Evolutionary conservation across 1,140 invertebrate species (phyloP), one percentile per base, ranked within the genome.

Genomic region (Lucilia sericata): DNA sequence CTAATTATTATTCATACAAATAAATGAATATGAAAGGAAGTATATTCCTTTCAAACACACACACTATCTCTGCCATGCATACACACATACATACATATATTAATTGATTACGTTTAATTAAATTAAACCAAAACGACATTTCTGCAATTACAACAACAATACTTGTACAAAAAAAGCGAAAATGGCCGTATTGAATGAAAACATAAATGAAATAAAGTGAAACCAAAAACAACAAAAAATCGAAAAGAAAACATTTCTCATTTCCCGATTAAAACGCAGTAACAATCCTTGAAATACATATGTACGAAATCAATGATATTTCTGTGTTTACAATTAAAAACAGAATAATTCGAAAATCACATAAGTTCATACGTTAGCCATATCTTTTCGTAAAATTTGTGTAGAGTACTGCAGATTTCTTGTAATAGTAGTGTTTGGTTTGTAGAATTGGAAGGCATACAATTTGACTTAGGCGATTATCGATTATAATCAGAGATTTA

Each of bases 91-190:
- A 49, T 78, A 19, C 75, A 78, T 78, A 19, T n/a, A 78, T 49
- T 49, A 80, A 80, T 80, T 80, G 36, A 80, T 80, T 80, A 49
- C 76, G 30, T 80, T 80, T 49, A 49, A 80, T 80, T 49, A 76
- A 76, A 76, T 76, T 42, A 76, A 76, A 76, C 36, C 74, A 30
- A 76, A 76, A 13, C 74, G 34, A 76, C 74, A 76, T 36, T 76
- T 76, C 17, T 76, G 74, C 74, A 76, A 76, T 76, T 76, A 76
- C 74, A 42, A 70, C 55, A 82, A 5, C 80, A 60, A 70, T 1
- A 34, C n/a, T 17, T 74, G 42, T 10, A 42, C 42, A 42, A 42
- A 42, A 83, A 34, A 25, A 17, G 65, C 34, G 12, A 82, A 82
- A 82, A 65, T 34, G 60, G n/a, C 60, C 19, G 17, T 13, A 81